phyloP scores from a whole-genome alignment of 2,113 vertebrate species.

The Ibidorhyncha struthersii region DNA sequence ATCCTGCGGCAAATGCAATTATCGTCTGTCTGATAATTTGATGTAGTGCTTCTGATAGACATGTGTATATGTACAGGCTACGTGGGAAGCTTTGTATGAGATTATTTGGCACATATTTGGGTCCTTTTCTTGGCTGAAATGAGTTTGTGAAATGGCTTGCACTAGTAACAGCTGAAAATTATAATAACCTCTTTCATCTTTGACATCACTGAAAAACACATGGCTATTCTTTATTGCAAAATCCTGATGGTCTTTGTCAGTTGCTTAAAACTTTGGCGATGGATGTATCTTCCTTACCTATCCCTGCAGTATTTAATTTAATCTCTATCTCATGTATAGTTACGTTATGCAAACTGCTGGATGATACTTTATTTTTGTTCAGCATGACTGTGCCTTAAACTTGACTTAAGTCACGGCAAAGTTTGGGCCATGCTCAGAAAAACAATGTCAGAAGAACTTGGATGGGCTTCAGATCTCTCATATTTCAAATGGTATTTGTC shows the following conservation, averaged over 20 bases:
- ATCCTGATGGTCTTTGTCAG: slow-evolving; percentile 5
- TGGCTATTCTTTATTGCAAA: slow-evolving; percentile 4
- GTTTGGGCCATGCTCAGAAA: not conserved
- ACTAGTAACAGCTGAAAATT: slow-evolving; percentile 36
- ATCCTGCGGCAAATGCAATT: not conserved
- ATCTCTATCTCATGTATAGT: not conserved
- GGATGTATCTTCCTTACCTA: not conserved
- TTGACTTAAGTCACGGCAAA: not conserved
- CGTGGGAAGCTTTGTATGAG: not conserved
- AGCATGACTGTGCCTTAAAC: not conserved
- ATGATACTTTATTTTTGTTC: not conserved
- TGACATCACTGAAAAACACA: slow-evolving; percentile 3
- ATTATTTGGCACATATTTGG: not conserved
- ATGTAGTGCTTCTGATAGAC: not conserved
- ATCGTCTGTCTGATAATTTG: not conserved
- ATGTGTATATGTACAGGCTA: not conserved
- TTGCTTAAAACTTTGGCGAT: not conserved
- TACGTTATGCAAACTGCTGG: not conserved
- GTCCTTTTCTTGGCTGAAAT: not conserved
- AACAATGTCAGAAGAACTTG: not conserved
- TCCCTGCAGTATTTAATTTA: not conserved
- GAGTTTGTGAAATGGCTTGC: not conserved
- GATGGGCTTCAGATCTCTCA: not conserved
- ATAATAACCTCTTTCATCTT: slow-evolving; percentile 44
- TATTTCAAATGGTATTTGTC: not conserved